Evolutionary conservation across 23 tunicate genomes (phyloP).

Genomic region (Corella eumyota): DNA sequence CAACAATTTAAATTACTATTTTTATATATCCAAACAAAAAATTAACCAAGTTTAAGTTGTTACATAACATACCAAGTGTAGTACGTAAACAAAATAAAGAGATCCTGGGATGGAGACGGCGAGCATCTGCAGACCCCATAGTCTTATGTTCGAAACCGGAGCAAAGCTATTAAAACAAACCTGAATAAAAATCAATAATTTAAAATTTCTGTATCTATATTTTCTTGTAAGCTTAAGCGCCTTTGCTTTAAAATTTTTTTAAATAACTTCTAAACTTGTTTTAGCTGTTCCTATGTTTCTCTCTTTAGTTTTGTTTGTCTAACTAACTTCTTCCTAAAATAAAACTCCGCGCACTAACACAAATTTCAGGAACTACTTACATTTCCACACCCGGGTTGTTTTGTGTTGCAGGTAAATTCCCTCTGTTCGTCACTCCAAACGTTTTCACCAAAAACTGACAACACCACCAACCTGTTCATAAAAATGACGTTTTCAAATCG

Average conservation of each 20-base stretch:
- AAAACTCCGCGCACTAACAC: no score
- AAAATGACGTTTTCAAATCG: neutral
- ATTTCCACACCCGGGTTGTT: conserved; percentile 83
- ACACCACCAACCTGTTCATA: conserved; percentile 35
- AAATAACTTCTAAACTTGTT: no score
- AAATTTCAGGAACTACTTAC: conserved; percentile 43
- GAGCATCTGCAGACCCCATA: conserved; percentile 77
- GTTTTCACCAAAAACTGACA: conserved; percentile 69
- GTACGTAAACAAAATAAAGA: conserved; percentile 69
- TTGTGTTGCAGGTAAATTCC: conserved; percentile 89
- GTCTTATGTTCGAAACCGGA: conserved; percentile 62
- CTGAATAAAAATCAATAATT: no score
- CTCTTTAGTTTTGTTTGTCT: no score
- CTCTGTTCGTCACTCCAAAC: conserved; percentile 95
- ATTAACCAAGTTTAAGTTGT: no score
- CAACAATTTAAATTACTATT: no score
- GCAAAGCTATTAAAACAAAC: conserved; percentile 80
- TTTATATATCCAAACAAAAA: no score
- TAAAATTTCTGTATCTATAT: no score
- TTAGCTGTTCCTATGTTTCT: no score
- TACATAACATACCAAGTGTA: conserved; percentile 62
- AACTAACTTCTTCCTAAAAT: no score
- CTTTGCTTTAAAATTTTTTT: no score
- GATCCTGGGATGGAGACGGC: conserved; percentile 58
- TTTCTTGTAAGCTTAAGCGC: no score